Base-by-base conservation (phyloP, 2,888 invertebrate species). In the Clepsis dumicolana region DNA sequence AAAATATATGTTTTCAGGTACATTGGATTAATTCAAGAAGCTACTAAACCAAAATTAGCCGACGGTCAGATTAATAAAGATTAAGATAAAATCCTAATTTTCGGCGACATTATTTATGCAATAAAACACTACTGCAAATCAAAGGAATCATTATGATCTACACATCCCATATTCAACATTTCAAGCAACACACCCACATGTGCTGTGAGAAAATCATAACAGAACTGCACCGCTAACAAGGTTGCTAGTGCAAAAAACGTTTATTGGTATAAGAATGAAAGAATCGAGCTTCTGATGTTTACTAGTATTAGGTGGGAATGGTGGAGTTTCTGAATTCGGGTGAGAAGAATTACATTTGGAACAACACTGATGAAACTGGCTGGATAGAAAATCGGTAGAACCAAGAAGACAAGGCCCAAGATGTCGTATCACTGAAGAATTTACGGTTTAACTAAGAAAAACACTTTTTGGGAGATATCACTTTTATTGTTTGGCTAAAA, bases 141-240 rank as follows among this genome's bases (percentile, higher is more conserved):
- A 48, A 12, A 12, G 0, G 48, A 44, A 44, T 63, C 57, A 56
- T n/a, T n/a, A n/a, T n/a, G 57, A 69, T 85, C 82, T 80, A 83
- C 71, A 54, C 75, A 72, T 71, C 72, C 75, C 74, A 75, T 74
- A 77, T 78, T 75, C 80, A 70, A 54, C 32, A 29, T 52, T 78
- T 75, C 80, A 70, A 56, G 38, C 48, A 57, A 53, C 70, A 65
- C 75, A 53, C 70, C 65, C 75, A 81, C 87, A 89, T 84, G 81
- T 88, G 88, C 81, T 82, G 90, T 91, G 91, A 89, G 91, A 91
- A 89, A 82, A 77, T 86, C 81, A 81, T 82, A 87, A 87, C 84
- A 85, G 83, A 88, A 77, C 74, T 78, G 77, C 78, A 83, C 80
- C 79, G 83, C 76, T 76, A 78, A 78, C 75, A 71, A 71, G 69